Percentiles rank a stretch among this genome's conserved stretches.
phyloP scores from a whole-genome alignment of 2,888 invertebrate genomes.

The Acanthosepion lycidas region DNA sequence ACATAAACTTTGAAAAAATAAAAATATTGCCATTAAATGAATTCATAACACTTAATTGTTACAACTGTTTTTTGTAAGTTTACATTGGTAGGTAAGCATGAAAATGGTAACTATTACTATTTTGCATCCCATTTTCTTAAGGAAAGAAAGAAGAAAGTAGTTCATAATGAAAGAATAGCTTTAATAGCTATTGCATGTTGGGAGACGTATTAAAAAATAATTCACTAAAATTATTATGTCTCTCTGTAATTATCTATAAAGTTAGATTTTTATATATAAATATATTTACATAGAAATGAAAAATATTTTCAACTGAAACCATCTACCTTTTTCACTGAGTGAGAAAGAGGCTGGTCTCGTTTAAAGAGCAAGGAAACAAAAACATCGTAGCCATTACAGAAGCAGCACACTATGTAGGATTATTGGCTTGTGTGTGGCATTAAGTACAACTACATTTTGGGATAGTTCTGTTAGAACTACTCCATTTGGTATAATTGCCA shows the following conservation, averaged over 20 bases:
- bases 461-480: too few relatives aligned
- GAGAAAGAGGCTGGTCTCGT: not conserved
- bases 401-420: not conserved
- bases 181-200: not conserved
- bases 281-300: not conserved
- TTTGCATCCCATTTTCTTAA: not conserved
- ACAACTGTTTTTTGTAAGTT: not conserved
- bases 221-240: not conserved
- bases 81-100: not conserved
- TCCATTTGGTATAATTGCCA: too few relatives aligned
- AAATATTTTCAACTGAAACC: not conserved
- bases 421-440: not conserved
- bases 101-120: not conserved
- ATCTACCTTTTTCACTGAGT: not conserved
- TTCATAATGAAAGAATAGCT: not conserved
- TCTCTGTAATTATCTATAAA: not conserved
- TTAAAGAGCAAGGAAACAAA: not conserved
- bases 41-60: too few relatives aligned
- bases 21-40: too few relatives aligned
- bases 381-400: not conserved
- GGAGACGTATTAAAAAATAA: not conserved
- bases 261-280: not conserved
- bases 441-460: too few relatives aligned
- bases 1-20: not conserved
- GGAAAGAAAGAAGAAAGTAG: not conserved